Base-by-base conservation (phyloP, 2,888 invertebrate genomes). In the Autographa pulchrina region DNA sequence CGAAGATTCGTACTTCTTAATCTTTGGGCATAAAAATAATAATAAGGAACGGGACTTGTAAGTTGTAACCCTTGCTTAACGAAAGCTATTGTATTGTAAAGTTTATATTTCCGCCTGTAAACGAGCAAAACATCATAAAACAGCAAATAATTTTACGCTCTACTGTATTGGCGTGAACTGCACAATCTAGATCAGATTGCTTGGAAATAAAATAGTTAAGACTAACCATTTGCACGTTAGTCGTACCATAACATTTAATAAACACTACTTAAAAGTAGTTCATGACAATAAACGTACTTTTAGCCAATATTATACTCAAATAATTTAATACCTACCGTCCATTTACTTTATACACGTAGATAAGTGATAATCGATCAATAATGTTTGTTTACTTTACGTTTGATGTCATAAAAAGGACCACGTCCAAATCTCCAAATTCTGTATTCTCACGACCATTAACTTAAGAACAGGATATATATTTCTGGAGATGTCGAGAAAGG, bases 391-490 rank as follows among this genome's bases (percentile, higher is more conserved):
- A 74, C 78, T 80, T 74, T 82, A 77, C 75, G 35, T 74, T 82
- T 74, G 62, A 70, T n/a, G 74, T 68, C n/a, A 76, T 73, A 82
- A 80, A 81, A 72, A 76, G 75, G 73, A 83, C 67, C 70, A 68
- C 71, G 75, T 71, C 75, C 71, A 75, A 74, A 72, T 68, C 31
- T 72, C 63, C 54, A 75, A 79, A 77, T 72, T 66, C 52, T 60
- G 68, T 77, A 70, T 84, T 83, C 80, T 84, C 84, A 83, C 74
- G 84, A 72, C 65, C 75, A 77, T 83, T 84, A 83, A 70, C 18
- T 66, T 68, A 64, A 72, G 31, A 68, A 70, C 80, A 80, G 84
- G 83, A 84, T 81, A 76, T 80, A 73, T 84, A 80, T 81, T 84
- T 84, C 75, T 83, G 84, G 80, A 80, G 66, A 76, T 20, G 60